phyloP scores from a whole-genome alignment of 2,888 invertebrate genomes.

The Candidula unifasciata region DNA sequence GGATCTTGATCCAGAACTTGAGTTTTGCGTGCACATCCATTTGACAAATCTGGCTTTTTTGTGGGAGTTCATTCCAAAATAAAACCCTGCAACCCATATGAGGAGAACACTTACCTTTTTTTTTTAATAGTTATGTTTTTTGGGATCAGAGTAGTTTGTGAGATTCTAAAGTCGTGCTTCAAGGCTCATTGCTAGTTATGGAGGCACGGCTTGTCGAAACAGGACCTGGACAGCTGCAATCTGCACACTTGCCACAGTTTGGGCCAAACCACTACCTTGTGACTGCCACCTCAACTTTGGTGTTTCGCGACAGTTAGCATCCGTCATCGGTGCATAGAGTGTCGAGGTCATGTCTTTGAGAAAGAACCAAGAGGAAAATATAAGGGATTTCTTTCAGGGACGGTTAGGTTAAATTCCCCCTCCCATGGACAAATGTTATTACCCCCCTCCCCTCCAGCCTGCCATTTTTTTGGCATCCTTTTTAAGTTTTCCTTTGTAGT shows the following conservation, averaged over 20 bases:
- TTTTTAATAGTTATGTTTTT: no score
- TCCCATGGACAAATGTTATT: no score
- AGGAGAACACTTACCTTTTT: no score
- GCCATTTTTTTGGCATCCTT: neutral
- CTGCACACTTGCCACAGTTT: slow-evolving; percentile 13
- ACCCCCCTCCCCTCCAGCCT: no score
- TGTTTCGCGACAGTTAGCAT: neutral
- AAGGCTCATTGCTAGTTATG: slow-evolving; percentile 30
- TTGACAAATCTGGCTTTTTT: no score
- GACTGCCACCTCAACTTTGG: slow-evolving; percentile 34
- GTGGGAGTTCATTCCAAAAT: no score
- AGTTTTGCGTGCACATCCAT: no score
- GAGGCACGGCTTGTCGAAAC: neutral
- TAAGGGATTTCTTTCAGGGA: neutral
- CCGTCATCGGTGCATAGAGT: slow-evolving; percentile 26
- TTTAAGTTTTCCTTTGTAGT: no score
- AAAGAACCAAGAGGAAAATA: neutral
- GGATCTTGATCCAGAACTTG: no score
- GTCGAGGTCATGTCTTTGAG: slow-evolving; percentile 5
- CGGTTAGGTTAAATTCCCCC: neutral
- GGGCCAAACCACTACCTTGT: slow-evolving; percentile 24
- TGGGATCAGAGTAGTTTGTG: slow-evolving; percentile 4
- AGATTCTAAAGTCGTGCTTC: slow-evolving; percentile 21
- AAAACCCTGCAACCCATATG: no score
- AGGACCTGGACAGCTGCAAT: slow-evolving; percentile 24